Evolutionary conservation across 2,888 invertebrate species (phyloP).

Genomic region (Drosophila kanekoi): DNA sequence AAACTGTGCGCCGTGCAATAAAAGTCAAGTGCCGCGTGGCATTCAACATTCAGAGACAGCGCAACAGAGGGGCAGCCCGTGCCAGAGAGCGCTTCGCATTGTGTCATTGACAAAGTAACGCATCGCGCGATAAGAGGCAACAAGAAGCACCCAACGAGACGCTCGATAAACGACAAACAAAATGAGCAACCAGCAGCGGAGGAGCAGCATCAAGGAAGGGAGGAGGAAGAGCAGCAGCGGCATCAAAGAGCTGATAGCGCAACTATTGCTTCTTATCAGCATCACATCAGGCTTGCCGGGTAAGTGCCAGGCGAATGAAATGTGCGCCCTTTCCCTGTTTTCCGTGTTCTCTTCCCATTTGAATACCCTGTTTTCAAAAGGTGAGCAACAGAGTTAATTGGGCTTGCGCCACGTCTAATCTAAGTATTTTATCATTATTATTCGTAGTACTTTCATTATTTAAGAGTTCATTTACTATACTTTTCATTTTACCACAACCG

Average conservation of each 20-base stretch:
- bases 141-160: conserved; percentile 31
- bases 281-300: conserved; percentile 79
- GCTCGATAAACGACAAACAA: conserved; percentile 57
- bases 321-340: conserved; percentile 33
- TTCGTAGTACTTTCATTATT: background rate
- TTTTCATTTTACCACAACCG: no score
- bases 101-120: conserved; percentile 60
- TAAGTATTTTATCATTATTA: no score
- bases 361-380: conserved; percentile 2
- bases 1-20: conserved; percentile 56
- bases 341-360: conserved; percentile 12
- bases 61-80: conserved; percentile 6
- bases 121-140: conserved; percentile 50
- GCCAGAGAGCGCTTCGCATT: conserved; percentile 35
- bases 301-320: conserved; percentile 69
- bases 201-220: conserved; percentile 2
- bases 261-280: conserved; percentile 78
- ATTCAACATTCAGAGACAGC: conserved; percentile 51
- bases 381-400: background rate
- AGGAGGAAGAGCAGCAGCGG: conserved; percentile 17
- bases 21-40: conserved; percentile 60
- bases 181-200: conserved; percentile 50
- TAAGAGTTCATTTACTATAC: no score
- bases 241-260: conserved; percentile 59
- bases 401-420: background rate